Base-by-base conservation (phyloP, 2,888 invertebrate genomes). In the Microctonus aethiopoides region DNA sequence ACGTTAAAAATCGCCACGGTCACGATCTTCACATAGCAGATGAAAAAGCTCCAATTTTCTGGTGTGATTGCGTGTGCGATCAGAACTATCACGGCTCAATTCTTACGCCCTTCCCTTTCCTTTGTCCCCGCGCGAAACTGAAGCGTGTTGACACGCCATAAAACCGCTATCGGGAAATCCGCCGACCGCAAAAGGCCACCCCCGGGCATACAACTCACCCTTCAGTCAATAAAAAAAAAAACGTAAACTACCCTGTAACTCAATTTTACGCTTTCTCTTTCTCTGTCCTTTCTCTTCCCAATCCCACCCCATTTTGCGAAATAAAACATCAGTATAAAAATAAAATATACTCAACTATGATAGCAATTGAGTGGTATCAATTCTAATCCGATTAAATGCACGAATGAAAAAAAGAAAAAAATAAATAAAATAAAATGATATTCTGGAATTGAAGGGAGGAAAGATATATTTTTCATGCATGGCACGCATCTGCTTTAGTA, bases 111-210 rank as follows among this genome's bases (percentile, higher is more conserved):
- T 56, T 60, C 71, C 57, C 46, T 46, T 60, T 70, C 65, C 67
- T 59, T 54, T 62, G 39, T 46, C 7, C 16, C 16, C 16, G 46
- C 59, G 61, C 57, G 72, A 77, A 76, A 76, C 74, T 73, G 77
- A 82, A 83, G 81, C 84, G 82, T 84, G 85, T 86, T 86, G 85
- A 86, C 85, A 85, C 84, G 85, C 83, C 79, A 86, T 85, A 85
- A 85, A 86, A 83, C 79, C 79, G 78, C 83, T 84, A 83, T 85
- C 82, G 83, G 80, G 78, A 83, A 85, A 85, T 84, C 81, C 84
- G 78, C 77, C 79, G 80, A 80, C 83, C 84, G 78, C 84, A 83
- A 84, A 85, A 83, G 79, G 71, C 72, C 63, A 65, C 65, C 65
- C 65, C 41, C 29, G 57, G 65, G 65, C 54, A 67, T 74, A 39